Evolutionary conservation across 2,797 vertebrate genomes (phyloP).

Genomic region (Xyrichtys novacula): DNA sequence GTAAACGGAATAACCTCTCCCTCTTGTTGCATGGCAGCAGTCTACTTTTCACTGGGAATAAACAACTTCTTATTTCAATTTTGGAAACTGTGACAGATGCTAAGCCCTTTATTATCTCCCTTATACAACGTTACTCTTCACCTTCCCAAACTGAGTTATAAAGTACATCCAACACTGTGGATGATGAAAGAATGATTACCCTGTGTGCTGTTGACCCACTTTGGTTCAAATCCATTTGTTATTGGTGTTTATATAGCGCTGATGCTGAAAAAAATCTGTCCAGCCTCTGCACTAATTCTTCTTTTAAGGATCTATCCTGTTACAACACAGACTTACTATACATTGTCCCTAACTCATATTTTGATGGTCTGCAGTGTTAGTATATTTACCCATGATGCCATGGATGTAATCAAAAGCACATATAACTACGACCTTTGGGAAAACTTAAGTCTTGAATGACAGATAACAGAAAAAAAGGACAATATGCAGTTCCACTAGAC

Average conservation of each 20-base stretch:
- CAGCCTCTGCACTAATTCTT: no score
- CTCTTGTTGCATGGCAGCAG: background rate
- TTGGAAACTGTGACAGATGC: background rate
- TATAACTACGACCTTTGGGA: background rate
- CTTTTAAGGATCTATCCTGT: no score
- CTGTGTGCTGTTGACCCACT: conserved; percentile 2
- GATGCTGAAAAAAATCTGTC: background rate
- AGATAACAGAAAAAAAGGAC: background rate
- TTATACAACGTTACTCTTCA: background rate
- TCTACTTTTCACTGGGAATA: background rate
- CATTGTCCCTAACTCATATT: no score
- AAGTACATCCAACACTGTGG: conserved; percentile 5
- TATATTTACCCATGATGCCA: background rate
- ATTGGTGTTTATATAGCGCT: background rate
- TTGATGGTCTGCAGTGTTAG: background rate
- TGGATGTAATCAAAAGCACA: background rate
- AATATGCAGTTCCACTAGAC: background rate
- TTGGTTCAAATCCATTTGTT: conserved; percentile 3
- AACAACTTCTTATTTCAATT: background rate
- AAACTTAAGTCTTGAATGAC: conserved; percentile 7
- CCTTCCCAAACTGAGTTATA: background rate
- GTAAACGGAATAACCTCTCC: background rate
- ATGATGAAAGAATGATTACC: conserved; percentile 2
- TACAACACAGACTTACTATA: no score
- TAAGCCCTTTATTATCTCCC: background rate